Percentiles rank a stretch among this genome's conserved stretches.
These are phyloP conservation scores for Drosophila fungiperda DNA, from an alignment of 2,888 invertebrate species.

Conservation along the genomic window DNA sequence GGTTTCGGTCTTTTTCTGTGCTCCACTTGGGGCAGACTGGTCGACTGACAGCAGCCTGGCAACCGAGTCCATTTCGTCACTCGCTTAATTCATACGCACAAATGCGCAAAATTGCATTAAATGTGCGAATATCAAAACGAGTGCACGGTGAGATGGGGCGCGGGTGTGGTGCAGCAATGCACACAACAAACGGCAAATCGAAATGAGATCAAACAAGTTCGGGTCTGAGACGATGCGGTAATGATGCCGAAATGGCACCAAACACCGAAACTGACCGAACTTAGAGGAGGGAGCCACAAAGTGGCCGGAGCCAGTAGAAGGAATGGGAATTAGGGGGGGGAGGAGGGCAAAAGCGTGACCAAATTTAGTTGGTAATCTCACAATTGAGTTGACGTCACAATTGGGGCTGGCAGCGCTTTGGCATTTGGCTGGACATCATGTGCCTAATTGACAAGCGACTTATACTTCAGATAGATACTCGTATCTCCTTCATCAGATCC, in stretches of 20 bases:
- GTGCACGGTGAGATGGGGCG: background rate
- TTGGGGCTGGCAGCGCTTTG: conserved; percentile 71
- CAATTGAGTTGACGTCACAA: conserved; percentile 73
- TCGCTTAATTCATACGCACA: conserved; percentile 78
- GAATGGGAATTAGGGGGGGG: background rate
- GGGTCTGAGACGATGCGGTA: conserved; percentile 72
- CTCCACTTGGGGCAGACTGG: conserved; percentile 56
- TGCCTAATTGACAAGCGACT: conserved; percentile 72
- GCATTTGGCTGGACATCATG: conserved; percentile 50
- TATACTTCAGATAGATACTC: conserved; percentile 8
- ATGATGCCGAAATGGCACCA: conserved; percentile 72
- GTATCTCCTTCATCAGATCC: background rate
- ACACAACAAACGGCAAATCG: conserved; percentile 21
- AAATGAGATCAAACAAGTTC: conserved; percentile 74
- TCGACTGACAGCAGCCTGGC: conserved; percentile 20
- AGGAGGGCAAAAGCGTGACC: conserved; percentile 52
- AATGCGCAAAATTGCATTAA: conserved; percentile 78
- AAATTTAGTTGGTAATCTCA: conserved; percentile 70
- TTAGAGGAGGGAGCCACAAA: conserved; percentile 22
- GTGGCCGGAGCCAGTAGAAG: conserved; percentile 2
- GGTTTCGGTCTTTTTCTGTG: conserved; percentile 48
- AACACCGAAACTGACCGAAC: conserved; percentile 28
- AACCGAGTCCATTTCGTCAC: conserved; percentile 68
- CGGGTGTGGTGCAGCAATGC: background rate
- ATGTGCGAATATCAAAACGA: conserved; percentile 71